Conservation (phyloP, 2,113 vertebrate species). For the Eupsittula cactorum region DNA sequence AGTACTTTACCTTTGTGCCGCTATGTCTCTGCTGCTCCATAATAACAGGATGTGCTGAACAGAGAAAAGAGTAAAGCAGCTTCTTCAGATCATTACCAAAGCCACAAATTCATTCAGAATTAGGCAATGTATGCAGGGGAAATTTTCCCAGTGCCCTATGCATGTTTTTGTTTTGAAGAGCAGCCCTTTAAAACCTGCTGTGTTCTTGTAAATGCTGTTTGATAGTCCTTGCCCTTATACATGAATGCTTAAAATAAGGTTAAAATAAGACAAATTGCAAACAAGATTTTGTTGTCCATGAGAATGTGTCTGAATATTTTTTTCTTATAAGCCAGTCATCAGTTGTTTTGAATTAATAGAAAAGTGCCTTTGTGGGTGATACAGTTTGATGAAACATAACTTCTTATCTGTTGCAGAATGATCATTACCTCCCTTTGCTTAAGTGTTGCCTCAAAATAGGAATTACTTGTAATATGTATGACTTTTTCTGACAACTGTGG, state of each 20-base stretch:
- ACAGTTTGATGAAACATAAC: background rate
- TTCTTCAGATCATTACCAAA: background rate
- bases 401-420: background rate
- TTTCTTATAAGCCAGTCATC: background rate
- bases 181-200: background rate
- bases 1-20: background rate
- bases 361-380: background rate
- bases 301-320: background rate
- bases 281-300: background rate
- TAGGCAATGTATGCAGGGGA: background rate
- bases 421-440: background rate
- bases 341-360: background rate
- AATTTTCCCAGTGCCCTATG: background rate
- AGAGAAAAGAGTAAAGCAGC: background rate
- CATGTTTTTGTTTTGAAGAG: background rate
- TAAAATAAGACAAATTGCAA: background rate
- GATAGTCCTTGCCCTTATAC: background rate
- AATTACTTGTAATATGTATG: background rate
- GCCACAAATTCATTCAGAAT: background rate
- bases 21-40: background rate
- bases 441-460: background rate
- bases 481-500: background rate
- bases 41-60: background rate
- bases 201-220: background rate
- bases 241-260: background rate